Evolutionary conservation across 2,888 invertebrate species (phyloP).

Genomic region (Chromoteleia sp.): DNA sequence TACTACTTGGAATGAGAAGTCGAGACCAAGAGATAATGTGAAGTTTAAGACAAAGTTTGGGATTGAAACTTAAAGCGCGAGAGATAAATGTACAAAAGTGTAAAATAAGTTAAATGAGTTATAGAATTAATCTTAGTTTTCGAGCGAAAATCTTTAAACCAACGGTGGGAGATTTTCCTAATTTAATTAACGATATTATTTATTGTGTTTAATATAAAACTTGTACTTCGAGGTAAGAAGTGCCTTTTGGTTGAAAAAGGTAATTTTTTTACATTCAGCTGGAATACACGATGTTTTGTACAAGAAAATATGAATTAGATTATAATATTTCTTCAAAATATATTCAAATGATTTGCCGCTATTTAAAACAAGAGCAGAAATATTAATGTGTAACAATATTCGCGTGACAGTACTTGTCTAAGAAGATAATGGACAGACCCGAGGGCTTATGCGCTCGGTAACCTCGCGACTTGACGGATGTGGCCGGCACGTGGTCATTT

Average conservation of each 20-base stretch:
- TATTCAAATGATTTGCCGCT: too few relatives aligned
- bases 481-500: conserved; percentile 78
- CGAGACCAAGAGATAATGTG: conserved; percentile 11
- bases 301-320: too few relatives aligned
- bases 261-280: too few relatives aligned
- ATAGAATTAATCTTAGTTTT: conserved; percentile 36
- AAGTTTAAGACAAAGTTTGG: conserved; percentile 33
- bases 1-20: conserved; percentile 29
- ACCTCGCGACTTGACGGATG: conserved; percentile 72
- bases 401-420: conserved; percentile 33
- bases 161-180: conserved; percentile 17
- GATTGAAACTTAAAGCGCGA: conserved; percentile 12
- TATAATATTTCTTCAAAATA: too few relatives aligned
- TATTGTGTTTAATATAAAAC: conserved; percentile 22
- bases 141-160: conserved; percentile 6
- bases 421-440: conserved; percentile 56
- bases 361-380: conserved; percentile 26
- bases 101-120: conserved; percentile 10
- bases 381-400: conserved; percentile 29
- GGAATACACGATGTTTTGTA: too few relatives aligned
- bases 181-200: conserved; percentile 32
- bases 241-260: too few relatives aligned
- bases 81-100: conserved; percentile 25
- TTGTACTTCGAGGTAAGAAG: too few relatives aligned
- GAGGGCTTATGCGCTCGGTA: conserved; percentile 43